A percentile compares a stretch with the other conserved stretches of the same genome.
These are phyloP conservation scores for Amaurobius ferox DNA, from an alignment of 2,888 invertebrate genomes.

Conservation along the genomic window DNA sequence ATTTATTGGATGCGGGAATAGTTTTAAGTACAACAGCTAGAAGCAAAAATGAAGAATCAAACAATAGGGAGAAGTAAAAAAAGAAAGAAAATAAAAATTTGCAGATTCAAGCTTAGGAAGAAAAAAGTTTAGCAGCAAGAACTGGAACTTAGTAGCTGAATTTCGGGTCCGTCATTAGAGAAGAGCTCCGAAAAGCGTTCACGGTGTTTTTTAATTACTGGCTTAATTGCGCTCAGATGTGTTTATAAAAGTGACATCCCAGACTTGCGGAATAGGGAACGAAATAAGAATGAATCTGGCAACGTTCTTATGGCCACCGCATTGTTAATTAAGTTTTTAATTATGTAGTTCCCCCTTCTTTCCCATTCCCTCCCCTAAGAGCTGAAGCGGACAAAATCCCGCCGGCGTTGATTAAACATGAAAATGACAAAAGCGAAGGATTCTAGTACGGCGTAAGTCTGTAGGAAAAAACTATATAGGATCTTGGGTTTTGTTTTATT, in stretches of 20 bases:
- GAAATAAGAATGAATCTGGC: conserved; percentile 55
- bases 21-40: conserved; percentile 66
- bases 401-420: conserved; percentile 66
- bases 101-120: conserved; percentile 41
- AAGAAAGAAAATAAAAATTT: conserved; percentile 37
- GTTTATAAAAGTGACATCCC: conserved; percentile 66
- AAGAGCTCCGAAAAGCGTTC: conserved; percentile 24
- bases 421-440: conserved; percentile 53
- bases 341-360: conserved; percentile 40
- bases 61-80: conserved; percentile 29
- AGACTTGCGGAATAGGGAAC: conserved; percentile 34
- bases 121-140: conserved; percentile 23
- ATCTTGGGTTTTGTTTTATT: conserved; percentile 38
- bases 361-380: conserved; percentile 23
- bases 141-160: conserved; percentile 33
- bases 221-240: conserved; percentile 70
- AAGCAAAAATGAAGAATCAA: conserved; percentile 67
- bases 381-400: conserved; percentile 50
- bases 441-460: conserved; percentile 20
- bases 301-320: conserved; percentile 55
- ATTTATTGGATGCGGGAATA: conserved; percentile 64
- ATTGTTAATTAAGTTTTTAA: conserved; percentile 72
- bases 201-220: conserved; percentile 70
- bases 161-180: conserved; percentile 52
- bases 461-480: conserved; percentile 10